Evolutionary conservation across 2,888 invertebrate species (phyloP).

Genomic region (Amaurobius ferox): DNA sequence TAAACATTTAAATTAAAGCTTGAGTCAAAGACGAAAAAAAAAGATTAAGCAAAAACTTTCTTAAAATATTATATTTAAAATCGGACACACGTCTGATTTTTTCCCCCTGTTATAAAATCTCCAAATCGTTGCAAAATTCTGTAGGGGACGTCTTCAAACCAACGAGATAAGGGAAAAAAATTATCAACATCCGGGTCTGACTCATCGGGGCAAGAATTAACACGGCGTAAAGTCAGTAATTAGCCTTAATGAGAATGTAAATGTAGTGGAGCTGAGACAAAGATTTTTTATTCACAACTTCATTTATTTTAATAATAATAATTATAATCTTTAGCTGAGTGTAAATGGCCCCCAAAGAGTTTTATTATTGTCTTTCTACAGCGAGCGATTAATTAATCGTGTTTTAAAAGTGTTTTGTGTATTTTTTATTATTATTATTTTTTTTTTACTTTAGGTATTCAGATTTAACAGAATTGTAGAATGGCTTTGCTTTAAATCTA

Average conservation of each 20-base stretch:
- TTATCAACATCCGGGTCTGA: background rate
- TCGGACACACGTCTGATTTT: too few relatives aligned
- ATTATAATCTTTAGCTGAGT: slow-evolving; percentile 65
- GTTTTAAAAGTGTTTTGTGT: slow-evolving; percentile 54
- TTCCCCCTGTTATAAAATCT: too few relatives aligned
- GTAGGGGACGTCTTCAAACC: too few relatives aligned
- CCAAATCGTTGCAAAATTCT: too few relatives aligned
- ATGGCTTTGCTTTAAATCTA: too few relatives aligned
- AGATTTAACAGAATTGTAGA: too few relatives aligned
- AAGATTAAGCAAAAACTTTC: too few relatives aligned
- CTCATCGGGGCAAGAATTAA: slow-evolving; percentile 41
- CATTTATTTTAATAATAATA: slow-evolving; percentile 72
- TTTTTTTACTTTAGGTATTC: background rate
- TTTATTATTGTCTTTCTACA: slow-evolving; percentile 63
- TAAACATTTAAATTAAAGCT: too few relatives aligned
- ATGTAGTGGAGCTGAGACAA: slow-evolving; percentile 31
- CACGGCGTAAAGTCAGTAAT: slow-evolving; percentile 66
- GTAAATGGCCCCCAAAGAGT: slow-evolving; percentile 61
- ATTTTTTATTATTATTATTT: background rate
- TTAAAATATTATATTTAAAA: too few relatives aligned
- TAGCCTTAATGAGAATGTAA: slow-evolving; percentile 68
- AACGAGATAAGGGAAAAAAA: slow-evolving; percentile 1
- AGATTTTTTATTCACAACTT: slow-evolving; percentile 24
- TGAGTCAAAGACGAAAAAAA: too few relatives aligned
- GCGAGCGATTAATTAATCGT: slow-evolving; percentile 63